A percentile compares a stretch with the other conserved stretches of the same genome.
Conservation (phyloP, 2,888 invertebrate species). For the Drosophila imparisetae region DNA sequence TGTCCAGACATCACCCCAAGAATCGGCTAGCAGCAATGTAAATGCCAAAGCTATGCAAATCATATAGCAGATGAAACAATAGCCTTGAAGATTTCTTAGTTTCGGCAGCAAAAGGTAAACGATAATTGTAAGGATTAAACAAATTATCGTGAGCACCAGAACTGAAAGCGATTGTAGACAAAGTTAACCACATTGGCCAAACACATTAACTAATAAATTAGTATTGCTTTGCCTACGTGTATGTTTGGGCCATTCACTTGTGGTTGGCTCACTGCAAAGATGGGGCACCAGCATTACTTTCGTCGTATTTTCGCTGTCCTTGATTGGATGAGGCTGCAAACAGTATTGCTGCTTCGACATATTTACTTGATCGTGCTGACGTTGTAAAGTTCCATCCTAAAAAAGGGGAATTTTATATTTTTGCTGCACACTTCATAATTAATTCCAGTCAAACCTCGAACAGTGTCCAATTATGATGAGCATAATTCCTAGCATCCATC, state of each 20-base stretch:
- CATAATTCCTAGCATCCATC: conserved; percentile 3
- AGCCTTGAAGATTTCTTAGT: conserved; percentile 35
- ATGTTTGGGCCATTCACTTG: not conserved
- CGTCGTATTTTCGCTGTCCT: fast-evolving
- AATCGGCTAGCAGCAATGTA: conserved; percentile 1
- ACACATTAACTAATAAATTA: no score
- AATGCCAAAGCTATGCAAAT: conserved; percentile 15
- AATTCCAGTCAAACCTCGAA: conserved; percentile 29
- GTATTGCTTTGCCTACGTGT: conserved; percentile 9
- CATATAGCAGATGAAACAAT: conserved; percentile 37
- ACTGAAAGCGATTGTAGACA: conserved; percentile 85
- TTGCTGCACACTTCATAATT: fast-evolving
- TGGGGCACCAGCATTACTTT: conserved; percentile 30
- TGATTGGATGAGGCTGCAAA: conserved; percentile 33
- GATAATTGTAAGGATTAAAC: conserved; percentile 88
- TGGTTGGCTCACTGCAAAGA: not conserved
- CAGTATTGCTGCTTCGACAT: conserved; percentile 44
- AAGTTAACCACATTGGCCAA: not conserved
- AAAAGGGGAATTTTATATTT: not conserved
- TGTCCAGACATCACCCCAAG: not conserved
- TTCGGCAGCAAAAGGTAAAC: conserved; percentile 29
- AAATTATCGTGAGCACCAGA: conserved; percentile 89
- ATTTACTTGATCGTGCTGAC: not conserved
- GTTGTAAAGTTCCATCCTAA: conserved; percentile 34
- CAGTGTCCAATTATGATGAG: conserved; percentile 34